Base-by-base conservation (phyloP, 2,888 invertebrate genomes). In the Latheticus oryzae region DNA sequence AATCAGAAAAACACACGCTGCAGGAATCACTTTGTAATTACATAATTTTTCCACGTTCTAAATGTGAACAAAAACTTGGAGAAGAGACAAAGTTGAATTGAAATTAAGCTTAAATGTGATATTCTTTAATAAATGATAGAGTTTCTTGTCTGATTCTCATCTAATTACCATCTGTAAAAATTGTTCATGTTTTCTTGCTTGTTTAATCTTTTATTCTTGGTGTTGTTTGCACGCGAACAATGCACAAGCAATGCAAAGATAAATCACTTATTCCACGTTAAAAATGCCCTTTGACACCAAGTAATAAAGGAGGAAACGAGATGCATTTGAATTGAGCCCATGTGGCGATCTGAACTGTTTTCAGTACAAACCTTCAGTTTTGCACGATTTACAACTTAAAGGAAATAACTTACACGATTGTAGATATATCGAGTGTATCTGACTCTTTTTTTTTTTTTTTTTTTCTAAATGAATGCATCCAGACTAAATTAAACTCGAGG, bases 351-450 rank as follows among this genome's bases (percentile, higher is more conserved):
- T 48, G 47, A 23, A 33, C 47, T 35, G 35, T 48, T 48, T 48
- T 26, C 35, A 33, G 8, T 16, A 35, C 15, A 48, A 48, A 48
- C 47, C 47, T 48, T 48, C 47, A 48, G 47, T 48, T 48, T 35
- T 24, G 24, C 47, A 48, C 47, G 47, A 48, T 48, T 48, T 48
- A 48, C 47, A 48, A 24, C 33, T 48, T 48, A 33, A 48, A 35
- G 35, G 35, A 48, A 48, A 48, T 35, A 24, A 33, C 32, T 23
- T 47, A 32, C 32, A 33, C 33, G 37, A 48, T 48, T n/a, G n/a
- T n/a, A n/a, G n/a, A n/a, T n/a, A n/a, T n/a, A n/a, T n/a, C n/a
- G n/a, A n/a, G n/a, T n/a, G n/a, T n/a, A n/a, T n/a, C n/a, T n/a
- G n/a, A n/a, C n/a, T n/a, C n/a, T n/a, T n/a, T n/a, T n/a, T n/a